These are phyloP conservation scores for Speoplatyrhinus poulsoni DNA, from an alignment of 2,113 vertebrate genomes.

Conservation along the genomic window DNA sequence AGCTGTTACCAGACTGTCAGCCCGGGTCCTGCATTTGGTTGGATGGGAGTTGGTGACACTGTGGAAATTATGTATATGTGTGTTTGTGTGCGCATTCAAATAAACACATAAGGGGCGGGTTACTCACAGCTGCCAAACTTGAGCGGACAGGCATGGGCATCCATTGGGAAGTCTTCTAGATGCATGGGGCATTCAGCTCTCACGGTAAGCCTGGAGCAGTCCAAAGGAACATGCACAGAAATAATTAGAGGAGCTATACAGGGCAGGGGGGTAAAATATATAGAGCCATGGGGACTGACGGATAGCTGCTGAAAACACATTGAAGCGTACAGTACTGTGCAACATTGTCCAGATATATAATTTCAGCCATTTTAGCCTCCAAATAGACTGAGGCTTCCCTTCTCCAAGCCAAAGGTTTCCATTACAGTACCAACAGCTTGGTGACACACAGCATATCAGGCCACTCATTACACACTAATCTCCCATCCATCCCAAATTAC, in stretches of 20 bases:
- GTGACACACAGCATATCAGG: slow-evolving; percentile 63
- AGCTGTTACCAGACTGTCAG: slow-evolving; percentile 49
- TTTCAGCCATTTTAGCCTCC: slow-evolving; percentile 12
- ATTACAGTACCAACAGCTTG: slow-evolving; percentile 60
- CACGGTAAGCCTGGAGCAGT: slow-evolving; percentile 74
- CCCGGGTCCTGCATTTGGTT: slow-evolving; percentile 33
- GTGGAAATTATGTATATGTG: slow-evolving; percentile 9
- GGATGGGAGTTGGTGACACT: slow-evolving; percentile 11
- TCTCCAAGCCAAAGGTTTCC: slow-evolving; percentile 29
- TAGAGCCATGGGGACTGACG: no score
- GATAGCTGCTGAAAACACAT: no score
- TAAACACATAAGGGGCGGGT: neutral
- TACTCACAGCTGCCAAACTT: slow-evolving; percentile 85
- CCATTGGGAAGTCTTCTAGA: slow-evolving; percentile 84
- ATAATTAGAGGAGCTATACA: neutral
- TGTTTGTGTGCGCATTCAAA: neutral
- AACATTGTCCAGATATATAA: slow-evolving; percentile 10
- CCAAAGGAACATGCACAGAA: neutral
- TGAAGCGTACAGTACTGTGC: no score
- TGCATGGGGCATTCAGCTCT: slow-evolving; percentile 84
- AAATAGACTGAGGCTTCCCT: slow-evolving; percentile 15
- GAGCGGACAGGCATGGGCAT: slow-evolving; percentile 82
- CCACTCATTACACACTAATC: slow-evolving; percentile 68
- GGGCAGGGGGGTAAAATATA: neutral
- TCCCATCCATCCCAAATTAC: slow-evolving; percentile 70